Percentiles rank a stretch among this genome's conserved stretches.
phyloP scores from a whole-genome alignment of 2,888 invertebrate species.

The Furcula furcula region DNA sequence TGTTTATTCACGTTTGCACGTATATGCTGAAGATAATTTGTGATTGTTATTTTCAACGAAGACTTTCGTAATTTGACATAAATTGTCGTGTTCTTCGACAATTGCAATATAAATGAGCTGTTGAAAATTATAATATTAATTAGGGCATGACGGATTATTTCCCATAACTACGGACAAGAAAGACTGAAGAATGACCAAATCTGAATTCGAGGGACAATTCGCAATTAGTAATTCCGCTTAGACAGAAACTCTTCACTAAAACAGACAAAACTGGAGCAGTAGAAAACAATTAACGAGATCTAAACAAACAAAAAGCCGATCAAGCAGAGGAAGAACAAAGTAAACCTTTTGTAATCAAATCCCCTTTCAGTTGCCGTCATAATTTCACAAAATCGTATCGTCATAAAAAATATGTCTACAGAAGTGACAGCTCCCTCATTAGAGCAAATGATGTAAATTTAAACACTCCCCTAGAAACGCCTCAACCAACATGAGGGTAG shows the following conservation, averaged over 20 bases:
- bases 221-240: too few species aligned
- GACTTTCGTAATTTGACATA: too few species aligned
- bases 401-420: slow-evolving; percentile 32
- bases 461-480: slow-evolving; percentile 46
- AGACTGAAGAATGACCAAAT: too few species aligned
- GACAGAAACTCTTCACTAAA: background rate
- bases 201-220: too few species aligned
- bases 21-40: too few species aligned
- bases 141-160: too few species aligned
- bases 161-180: too few species aligned
- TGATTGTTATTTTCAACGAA: too few species aligned
- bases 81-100: too few species aligned
- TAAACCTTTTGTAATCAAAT: slow-evolving; percentile 37
- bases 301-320: background rate
- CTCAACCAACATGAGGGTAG: slow-evolving; percentile 38
- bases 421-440: slow-evolving; percentile 46
- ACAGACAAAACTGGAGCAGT: background rate
- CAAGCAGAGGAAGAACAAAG: slow-evolving; percentile 11
- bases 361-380: slow-evolving; percentile 13
- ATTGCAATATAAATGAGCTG: too few species aligned
- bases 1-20: slow-evolving; percentile 11
- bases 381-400: slow-evolving; percentile 1
- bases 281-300: slow-evolving; percentile 14
- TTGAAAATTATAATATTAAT: too few species aligned
- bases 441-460: slow-evolving; percentile 39